Conservation (phyloP, 2,113 vertebrate species). For the Clarias magur region DNA sequence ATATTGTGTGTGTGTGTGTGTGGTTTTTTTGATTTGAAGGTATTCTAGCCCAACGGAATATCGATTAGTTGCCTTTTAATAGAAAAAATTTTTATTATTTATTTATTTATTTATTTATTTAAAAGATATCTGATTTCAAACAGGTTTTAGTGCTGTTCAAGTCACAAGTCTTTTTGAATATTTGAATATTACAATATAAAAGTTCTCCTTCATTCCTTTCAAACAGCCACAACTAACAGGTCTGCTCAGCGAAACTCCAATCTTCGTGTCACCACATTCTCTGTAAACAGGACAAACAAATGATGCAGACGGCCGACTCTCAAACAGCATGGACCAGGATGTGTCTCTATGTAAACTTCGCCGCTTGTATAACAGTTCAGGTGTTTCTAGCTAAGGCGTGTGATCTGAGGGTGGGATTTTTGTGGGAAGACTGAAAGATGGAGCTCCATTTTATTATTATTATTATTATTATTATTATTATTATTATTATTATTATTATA, state of each 20-base stretch:
- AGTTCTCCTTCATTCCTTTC: not conserved
- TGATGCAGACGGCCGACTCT: not conserved
- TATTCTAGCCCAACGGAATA: not conserved
- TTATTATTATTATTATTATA: not conserved
- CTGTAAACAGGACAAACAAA: conserved; percentile 2
- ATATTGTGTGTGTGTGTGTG: not conserved
- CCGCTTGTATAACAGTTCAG: not conserved
- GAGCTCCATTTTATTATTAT: not conserved
- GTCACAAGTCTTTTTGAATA: not conserved
- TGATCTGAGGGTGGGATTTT: not conserved
- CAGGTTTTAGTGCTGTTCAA: not conserved
- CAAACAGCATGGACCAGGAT: not conserved
- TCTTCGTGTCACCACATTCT: conserved; percentile 2
- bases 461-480: not conserved
- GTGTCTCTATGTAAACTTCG: not conserved
- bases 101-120: too few species aligned
- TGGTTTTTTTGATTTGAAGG: not conserved
- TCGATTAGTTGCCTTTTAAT: not conserved
- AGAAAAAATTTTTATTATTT: not conserved
- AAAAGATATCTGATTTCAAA: not conserved
- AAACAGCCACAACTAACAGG: not conserved
- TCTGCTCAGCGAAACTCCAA: not conserved
- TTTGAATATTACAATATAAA: not conserved
- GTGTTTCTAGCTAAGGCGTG: not conserved
- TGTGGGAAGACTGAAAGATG: not conserved